Conservation (phyloP, 2,113 vertebrate species). For the Muntiacus reevesi region DNA sequence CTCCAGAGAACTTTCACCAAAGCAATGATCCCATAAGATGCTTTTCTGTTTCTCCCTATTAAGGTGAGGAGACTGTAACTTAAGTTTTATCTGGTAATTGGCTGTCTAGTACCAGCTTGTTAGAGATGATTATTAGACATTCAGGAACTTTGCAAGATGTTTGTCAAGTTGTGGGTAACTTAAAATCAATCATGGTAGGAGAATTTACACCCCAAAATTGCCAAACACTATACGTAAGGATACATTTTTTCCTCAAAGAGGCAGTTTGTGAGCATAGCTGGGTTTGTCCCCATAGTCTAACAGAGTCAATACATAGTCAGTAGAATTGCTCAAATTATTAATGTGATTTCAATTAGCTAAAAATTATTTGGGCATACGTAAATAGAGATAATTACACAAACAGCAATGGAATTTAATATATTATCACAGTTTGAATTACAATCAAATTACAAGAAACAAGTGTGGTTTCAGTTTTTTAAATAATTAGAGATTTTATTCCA, state of each 20-base stretch:
- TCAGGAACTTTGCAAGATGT: neutral
- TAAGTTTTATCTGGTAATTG: neutral
- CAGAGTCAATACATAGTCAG: neutral
- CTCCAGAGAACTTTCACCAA: neutral
- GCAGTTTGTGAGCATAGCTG: neutral
- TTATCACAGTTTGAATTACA: neutral
- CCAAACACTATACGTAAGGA: neutral
- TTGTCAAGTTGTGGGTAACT: neutral
- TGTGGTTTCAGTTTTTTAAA: neutral
- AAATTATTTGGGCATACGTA: neutral
- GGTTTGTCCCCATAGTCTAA: neutral
- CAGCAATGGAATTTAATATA: neutral
- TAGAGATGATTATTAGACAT: neutral
- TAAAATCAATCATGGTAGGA: neutral
- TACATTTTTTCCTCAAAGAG: neutral
- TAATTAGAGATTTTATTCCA: neutral
- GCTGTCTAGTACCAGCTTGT: neutral
- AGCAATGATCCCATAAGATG: fast-evolving
- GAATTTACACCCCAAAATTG: neutral
- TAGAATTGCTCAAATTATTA: neutral
- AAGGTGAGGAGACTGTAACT: neutral
- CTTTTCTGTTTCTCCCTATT: neutral
- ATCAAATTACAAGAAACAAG: neutral
- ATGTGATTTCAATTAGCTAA: neutral
- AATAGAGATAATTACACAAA: neutral